Base-by-base conservation (phyloP, 2,113 vertebrate species). In the Phylloscopus trochilus region DNA sequence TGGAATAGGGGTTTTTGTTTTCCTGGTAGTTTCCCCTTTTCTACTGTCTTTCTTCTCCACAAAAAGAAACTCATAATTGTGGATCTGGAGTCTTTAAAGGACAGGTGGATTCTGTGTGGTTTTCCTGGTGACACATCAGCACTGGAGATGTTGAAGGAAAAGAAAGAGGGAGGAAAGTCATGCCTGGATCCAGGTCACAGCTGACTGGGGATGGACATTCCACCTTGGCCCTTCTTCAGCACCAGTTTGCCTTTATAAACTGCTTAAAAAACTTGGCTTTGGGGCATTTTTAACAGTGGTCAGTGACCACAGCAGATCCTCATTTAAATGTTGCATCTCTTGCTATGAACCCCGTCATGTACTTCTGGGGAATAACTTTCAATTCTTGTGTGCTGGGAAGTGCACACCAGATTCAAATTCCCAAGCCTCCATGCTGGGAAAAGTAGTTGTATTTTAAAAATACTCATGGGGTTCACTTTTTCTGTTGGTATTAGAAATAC, bases 21-120 rank as follows among this genome's bases (percentile, higher is more conserved):
- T 51, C 22, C 44, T 41, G 10, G 8, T 91, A 19, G 33, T 69
- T 68, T 53, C 18, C 22, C 20, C 10, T 51, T 33, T 64, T 11
- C 28, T 58, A 0, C 20, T 0, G 0, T 16, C 20, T 39, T 44
- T 86, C 30, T 72, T 67, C 28, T 67, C 31, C 37, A 7, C 19
- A 13, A 17, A 6, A 8, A 27, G 12, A 22, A 78, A 15, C 1
- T 24, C 16, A 0, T 46, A n/a, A 10, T 23, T 53, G 64, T 52
- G 33, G 51, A 43, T 49, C 5, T 69, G 31, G n/a, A 72, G 13
- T 12, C 44, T 80, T 39, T 59, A 33, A 62, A 55, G 62, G 62
- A n/a, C 27, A 33, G 9, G 22, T 21, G 52, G 35, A 41, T 63
- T 81, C 73, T 35, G 24, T 11, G 4, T 22, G 44, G 9, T 46